Evolutionary conservation across 1,140 invertebrate species (phyloP).

Genomic region (Zaprionus nigranus): DNA sequence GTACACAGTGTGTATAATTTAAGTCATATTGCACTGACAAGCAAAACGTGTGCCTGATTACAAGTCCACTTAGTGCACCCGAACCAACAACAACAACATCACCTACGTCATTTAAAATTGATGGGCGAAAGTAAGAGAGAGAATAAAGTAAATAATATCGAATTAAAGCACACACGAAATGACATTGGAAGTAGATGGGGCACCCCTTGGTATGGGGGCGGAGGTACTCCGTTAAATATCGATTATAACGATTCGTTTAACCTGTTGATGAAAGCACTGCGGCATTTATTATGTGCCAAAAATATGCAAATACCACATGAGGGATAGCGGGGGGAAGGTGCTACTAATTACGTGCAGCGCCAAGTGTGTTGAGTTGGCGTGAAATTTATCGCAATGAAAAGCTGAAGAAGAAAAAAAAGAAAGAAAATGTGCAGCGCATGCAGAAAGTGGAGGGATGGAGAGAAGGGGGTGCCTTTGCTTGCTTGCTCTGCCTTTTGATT

Average conservation of each 20-base stretch:
- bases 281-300: slow-evolving; percentile 43
- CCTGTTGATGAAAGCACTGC: slow-evolving; percentile 45
- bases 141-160: slow-evolving; percentile 6
- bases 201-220: not conserved
- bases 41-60: slow-evolving; percentile 54
- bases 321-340: not conserved
- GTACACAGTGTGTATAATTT: not conserved
- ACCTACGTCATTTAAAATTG: slow-evolving; percentile 34
- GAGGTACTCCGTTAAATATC: slow-evolving; percentile 10
- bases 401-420: slow-evolving; percentile 26
- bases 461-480: not conserved
- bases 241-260: slow-evolving; percentile 34
- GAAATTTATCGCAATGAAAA: slow-evolving; percentile 64
- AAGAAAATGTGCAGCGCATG: slow-evolving; percentile 28
- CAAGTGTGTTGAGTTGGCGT: slow-evolving; percentile 72
- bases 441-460: not conserved
- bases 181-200: not conserved
- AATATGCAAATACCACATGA: not conserved
- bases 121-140: slow-evolving; percentile 12
- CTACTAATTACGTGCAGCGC: slow-evolving; percentile 43
- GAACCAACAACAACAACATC: slow-evolving; percentile 8
- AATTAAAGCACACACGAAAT: slow-evolving; percentile 6
- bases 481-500: slow-evolving; percentile 63
- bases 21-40: slow-evolving; percentile 36
- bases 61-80: slow-evolving; percentile 35